Conservation (phyloP, 2,797 vertebrate genomes). For the Fistularia tabacaria region DNA sequence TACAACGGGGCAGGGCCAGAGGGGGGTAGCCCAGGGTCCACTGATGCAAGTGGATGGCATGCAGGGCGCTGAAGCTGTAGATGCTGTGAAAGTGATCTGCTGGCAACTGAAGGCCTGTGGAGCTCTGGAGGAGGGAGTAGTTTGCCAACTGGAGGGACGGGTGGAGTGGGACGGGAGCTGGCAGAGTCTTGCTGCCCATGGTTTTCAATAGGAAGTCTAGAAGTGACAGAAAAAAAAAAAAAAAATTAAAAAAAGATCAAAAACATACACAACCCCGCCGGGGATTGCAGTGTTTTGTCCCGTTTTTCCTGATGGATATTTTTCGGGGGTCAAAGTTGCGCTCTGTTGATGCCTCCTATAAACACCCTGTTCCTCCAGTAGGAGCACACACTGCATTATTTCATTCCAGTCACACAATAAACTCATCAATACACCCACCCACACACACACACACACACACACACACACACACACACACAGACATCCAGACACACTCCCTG, state of each 20-base stretch:
- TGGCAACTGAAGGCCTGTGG: constrained; percentile 88
- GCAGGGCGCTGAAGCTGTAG: constrained; percentile 93
- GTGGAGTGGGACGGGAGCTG: constrained; percentile 92
- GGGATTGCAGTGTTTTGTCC: no score
- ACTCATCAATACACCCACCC: no score
- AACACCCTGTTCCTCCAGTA: no score
- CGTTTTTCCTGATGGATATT: no score
- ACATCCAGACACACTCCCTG: no score
- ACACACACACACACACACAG: no score
- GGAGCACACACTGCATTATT: no score
- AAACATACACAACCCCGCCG: neutral
- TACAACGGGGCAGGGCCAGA: constrained; percentile 86
- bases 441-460: no score
- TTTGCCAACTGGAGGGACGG: constrained; percentile 93
- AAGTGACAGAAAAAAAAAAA: constrained; percentile 22
- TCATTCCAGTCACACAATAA: no score
- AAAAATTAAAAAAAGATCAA: neutral
- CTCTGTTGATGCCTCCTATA: no score
- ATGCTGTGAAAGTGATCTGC: constrained; percentile 88
- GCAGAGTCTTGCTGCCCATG: constrained; percentile 97
- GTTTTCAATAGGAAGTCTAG: constrained; percentile 31
- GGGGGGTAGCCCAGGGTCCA: constrained; percentile 95
- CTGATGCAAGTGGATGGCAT: constrained; percentile 94
- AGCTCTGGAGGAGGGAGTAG: constrained; percentile 92
- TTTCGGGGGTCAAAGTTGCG: no score